These are phyloP conservation scores for Eubasilissa regina DNA, from an alignment of 1,140 invertebrate genomes.

Conservation along the genomic window DNA sequence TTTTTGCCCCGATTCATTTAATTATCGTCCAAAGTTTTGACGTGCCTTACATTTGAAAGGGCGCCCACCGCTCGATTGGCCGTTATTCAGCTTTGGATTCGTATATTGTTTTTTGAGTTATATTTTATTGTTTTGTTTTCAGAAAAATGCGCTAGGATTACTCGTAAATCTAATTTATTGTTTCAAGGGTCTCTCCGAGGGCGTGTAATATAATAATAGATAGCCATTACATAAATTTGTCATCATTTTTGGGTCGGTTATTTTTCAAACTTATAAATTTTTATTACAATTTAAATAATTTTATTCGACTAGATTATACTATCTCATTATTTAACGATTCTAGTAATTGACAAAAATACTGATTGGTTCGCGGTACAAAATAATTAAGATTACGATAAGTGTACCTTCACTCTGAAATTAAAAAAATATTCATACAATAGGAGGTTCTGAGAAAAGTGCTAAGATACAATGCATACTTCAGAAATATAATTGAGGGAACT, in stretches of 20 bases:
- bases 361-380: no score
- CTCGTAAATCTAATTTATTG: constrained; percentile 36
- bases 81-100: constrained; percentile 21
- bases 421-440: no score
- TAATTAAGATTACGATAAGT: no score
- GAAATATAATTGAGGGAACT: no score
- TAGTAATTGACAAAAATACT: no score
- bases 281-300: neutral
- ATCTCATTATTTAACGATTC: neutral
- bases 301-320: no score
- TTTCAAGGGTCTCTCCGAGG: neutral
- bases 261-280: neutral
- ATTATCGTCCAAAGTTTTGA: constrained; percentile 60
- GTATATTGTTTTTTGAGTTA: constrained; percentile 37
- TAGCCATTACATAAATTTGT: neutral
- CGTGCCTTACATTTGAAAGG: constrained; percentile 54
- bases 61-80: constrained; percentile 39
- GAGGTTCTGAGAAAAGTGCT: no score
- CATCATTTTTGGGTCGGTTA: neutral
- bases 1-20: constrained; percentile 60
- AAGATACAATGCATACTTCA: no score
- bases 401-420: no score
- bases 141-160: constrained; percentile 32
- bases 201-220: constrained; percentile 25
- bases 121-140: constrained; percentile 47